Percentiles rank a stretch among this genome's conserved stretches.
These are phyloP conservation scores for Oreohelix idahoensis DNA, from an alignment of 1,140 invertebrate species.

Conservation along the genomic window DNA sequence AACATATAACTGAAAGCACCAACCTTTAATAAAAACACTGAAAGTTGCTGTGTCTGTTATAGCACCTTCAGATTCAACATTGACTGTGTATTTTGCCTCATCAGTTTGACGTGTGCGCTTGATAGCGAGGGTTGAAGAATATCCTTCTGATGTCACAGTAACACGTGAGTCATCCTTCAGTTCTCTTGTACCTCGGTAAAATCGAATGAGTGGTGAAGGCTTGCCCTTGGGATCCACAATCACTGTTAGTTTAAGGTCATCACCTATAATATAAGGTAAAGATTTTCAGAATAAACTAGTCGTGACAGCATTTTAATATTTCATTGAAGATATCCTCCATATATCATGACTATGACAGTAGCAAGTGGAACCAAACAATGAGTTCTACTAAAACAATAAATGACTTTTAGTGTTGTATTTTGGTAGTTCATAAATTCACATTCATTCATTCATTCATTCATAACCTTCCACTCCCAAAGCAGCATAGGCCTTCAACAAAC, in stretches of 20 bases:
- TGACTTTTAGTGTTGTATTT: too few relatives aligned
- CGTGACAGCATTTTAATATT: too few relatives aligned
- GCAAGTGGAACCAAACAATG: too few relatives aligned
- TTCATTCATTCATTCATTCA: too few relatives aligned
- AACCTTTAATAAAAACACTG: slow-evolving; percentile 95
- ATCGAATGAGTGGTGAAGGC: slow-evolving; percentile 58
- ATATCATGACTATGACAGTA: too few relatives aligned
- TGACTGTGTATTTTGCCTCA: slow-evolving; percentile 96
- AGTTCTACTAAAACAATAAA: too few relatives aligned
- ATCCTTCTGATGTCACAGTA: slow-evolving; percentile 78
- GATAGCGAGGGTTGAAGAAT: slow-evolving; percentile 92
- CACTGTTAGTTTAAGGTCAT: slow-evolving; percentile 59
- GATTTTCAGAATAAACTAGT: too few relatives aligned
- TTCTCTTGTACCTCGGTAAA: slow-evolving; percentile 61
- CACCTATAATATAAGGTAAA: slow-evolving; percentile 54
- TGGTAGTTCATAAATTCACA: too few relatives aligned
- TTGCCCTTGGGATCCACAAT: slow-evolving; percentile 56
- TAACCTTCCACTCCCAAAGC: too few relatives aligned
- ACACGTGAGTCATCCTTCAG: slow-evolving; percentile 68
- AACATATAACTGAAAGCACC: slow-evolving; percentile 49
- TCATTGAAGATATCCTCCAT: too few relatives aligned
- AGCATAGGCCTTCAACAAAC: too few relatives aligned
- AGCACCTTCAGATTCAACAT: slow-evolving; percentile 94
- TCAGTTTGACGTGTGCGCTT: slow-evolving; percentile 96
- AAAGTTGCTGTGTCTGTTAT: slow-evolving; percentile 85